Evolutionary conservation across 2,888 invertebrate species (phyloP), one percentile per base, ranked within the genome.

Genomic region (Mellilla xanthometata): DNA sequence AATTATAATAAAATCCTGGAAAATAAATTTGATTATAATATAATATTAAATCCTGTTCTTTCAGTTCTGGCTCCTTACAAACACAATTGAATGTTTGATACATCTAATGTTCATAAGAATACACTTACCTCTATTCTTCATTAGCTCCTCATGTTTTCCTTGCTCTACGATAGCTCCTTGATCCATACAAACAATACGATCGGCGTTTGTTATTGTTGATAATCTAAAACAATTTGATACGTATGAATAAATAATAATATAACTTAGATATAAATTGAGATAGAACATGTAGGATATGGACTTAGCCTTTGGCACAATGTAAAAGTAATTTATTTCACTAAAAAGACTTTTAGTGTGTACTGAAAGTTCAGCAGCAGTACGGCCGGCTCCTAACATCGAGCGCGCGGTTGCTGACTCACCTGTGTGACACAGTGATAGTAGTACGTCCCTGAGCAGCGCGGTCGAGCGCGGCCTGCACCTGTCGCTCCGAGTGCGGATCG

Each of bases 381-480:
- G 28, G 92, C 93, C 0, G 96, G 96, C 62, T 95, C 92, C 7
- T 94, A 96, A 90, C 50, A 96, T 74, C 0, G 96, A 96, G 28
- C 96, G 88, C 0, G 96, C 96, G 49, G 96, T 96, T 3, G 96
- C 3, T 26, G n/a, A 26, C 26, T 19, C 15, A 39, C 39, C 41
- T 32, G 22, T 49, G 35, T 43, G 95, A 94, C 0, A 95, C 94
- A 31, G 93, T 92, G 12, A 95, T 77, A 2, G 95, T 95, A 12
- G 95, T 95, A 36, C 95, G 83, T n/a, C 95, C 95, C 48, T 91
- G 79, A 53, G 94, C 92, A 2, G 94, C 95, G 39, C 90, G 85
- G 66, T 95, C 95, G 29, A 95, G 78, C 0, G 96, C 96, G 15
- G 92, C 92, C 74, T 96, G 96, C 1, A 97, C 96, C 31, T 92